These are phyloP conservation scores for Euclidia mi DNA, from an alignment of 2,888 invertebrate genomes.

Conservation along the genomic window DNA sequence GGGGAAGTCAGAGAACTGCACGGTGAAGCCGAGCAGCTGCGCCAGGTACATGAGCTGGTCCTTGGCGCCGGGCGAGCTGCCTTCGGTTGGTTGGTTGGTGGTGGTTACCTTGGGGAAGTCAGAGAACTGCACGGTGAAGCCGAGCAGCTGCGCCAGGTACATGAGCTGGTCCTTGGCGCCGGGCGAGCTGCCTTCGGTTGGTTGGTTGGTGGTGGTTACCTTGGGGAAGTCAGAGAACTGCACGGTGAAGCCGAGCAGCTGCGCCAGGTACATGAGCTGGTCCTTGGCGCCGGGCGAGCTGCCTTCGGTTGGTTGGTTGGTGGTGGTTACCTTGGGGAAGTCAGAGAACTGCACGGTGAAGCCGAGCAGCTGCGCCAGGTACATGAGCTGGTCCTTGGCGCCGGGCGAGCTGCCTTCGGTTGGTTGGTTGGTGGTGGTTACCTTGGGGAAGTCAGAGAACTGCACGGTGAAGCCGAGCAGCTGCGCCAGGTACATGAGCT, in stretches of 20 bases:
- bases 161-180: slow-evolving; percentile 94
- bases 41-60: slow-evolving; percentile 97
- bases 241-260: slow-evolving; percentile 96
- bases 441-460: slow-evolving; percentile 94
- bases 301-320: too few species aligned
- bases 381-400: slow-evolving; percentile 95
- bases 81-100: too few species aligned
- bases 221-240: slow-evolving; percentile 95
- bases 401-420: too few species aligned
- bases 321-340: slow-evolving; percentile 91
- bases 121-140: slow-evolving; percentile 96
- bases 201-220: too few species aligned
- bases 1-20: slow-evolving; percentile 96
- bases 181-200: too few species aligned
- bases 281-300: slow-evolving; percentile 91
- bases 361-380: slow-evolving; percentile 95
- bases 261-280: slow-evolving; percentile 96
- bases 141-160: slow-evolving; percentile 96
- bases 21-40: slow-evolving; percentile 95
- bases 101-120: slow-evolving; percentile 92
- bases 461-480: slow-evolving; percentile 96
- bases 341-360: slow-evolving; percentile 96
- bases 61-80: slow-evolving; percentile 89
- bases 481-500: slow-evolving; percentile 96
- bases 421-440: too few species aligned